Conservation (phyloP, 2,797 vertebrate genomes). For the Amblyopsis hoosieri region DNA sequence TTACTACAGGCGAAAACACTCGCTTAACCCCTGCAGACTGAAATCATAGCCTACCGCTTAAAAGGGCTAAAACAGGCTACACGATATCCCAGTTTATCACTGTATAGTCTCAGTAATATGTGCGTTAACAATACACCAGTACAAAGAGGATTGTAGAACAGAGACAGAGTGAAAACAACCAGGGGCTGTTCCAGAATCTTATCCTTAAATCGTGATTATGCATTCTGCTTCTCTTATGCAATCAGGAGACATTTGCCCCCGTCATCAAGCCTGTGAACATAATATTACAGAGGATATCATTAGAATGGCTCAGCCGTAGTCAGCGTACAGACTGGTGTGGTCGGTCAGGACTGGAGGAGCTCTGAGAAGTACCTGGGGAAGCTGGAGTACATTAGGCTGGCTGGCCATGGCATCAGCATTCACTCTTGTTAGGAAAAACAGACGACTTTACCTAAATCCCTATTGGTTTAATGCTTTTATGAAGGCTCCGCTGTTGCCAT, state of each 20-base stretch:
- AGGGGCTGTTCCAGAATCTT: constrained; percentile 17
- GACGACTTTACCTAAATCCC: constrained; percentile 56
- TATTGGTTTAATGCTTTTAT: constrained; percentile 61
- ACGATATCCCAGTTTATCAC: not conserved
- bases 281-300: constrained; percentile 26
- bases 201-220: constrained; percentile 31
- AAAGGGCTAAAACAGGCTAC: constrained; percentile 20
- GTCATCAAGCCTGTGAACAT: constrained; percentile 36
- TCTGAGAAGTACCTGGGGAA: constrained; percentile 44
- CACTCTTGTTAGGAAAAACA: constrained; percentile 54
- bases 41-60: constrained; percentile 29
- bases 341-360: constrained; percentile 38
- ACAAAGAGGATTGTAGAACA: not conserved
- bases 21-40: constrained; percentile 17
- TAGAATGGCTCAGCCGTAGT: constrained; percentile 21
- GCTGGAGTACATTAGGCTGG: constrained; percentile 61
- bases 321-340: constrained; percentile 26
- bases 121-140: not conserved
- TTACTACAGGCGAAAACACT: constrained; percentile 14
- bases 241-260: constrained; percentile 27
- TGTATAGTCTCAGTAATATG: constrained; percentile 16
- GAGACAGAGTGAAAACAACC: constrained; percentile 13
- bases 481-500: constrained; percentile 69
- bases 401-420: constrained; percentile 69
- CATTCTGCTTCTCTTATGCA: constrained; percentile 50